A percentile compares a stretch with the other conserved stretches of the same genome.
Evolutionary conservation across 92 coral and sea anemone species (phyloP).

Genomic region (Hydrozoanthus gracilis): DNA sequence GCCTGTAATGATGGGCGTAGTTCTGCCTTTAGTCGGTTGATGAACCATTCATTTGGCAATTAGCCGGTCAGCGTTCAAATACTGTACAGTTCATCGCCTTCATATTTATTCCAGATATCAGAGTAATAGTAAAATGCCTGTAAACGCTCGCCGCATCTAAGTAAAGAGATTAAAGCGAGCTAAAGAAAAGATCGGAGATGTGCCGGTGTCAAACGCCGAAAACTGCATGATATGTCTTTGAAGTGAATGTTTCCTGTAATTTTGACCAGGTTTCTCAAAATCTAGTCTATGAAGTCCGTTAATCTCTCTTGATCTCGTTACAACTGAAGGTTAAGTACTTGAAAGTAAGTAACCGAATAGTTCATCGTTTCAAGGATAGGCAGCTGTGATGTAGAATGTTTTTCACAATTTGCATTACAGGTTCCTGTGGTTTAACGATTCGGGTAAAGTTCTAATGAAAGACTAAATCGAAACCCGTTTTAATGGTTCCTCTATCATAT

Average conservation of each 20-base stretch:
- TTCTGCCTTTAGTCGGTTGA: neutral
- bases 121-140: neutral
- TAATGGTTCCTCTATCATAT: too few species aligned
- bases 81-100: neutral
- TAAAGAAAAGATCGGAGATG: conserved; percentile 5
- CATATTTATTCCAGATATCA: neutral
- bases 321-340: neutral
- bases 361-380: neutral
- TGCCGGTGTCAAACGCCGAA: neutral
- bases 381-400: neutral
- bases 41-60: neutral
- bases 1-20: neutral
- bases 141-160: neutral
- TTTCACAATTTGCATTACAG: neutral
- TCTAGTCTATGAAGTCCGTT: too few species aligned
- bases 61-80: neutral
- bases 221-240: neutral
- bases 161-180: neutral
- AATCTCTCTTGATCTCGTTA: too few species aligned
- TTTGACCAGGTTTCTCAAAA: neutral
- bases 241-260: conserved; percentile 6
- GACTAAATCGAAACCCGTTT: neutral
- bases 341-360: neutral
- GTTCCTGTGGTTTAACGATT: neutral
- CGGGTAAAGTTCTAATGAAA: neutral